Base-by-base conservation (phyloP, 2,113 vertebrate genomes). In the Lucifuga dentata region DNA sequence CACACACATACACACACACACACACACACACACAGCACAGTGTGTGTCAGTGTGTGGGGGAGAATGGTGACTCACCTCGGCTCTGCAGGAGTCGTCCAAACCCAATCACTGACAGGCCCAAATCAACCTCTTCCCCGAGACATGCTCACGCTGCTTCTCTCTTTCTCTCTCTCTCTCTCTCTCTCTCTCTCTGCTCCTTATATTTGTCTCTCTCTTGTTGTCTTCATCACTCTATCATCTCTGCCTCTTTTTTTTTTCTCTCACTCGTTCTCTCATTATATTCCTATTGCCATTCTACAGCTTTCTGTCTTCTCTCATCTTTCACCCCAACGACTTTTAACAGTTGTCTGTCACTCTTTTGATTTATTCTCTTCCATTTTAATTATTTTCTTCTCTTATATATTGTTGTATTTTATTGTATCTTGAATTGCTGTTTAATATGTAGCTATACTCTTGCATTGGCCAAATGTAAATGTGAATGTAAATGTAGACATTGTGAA, bases 61-160 rank as follows among this genome's bases (percentile, higher is more conserved):
- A 80, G 81, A 62, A 48, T 46, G 65, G 80, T 86, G 83, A 85
- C 60, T 90, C 87, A 89, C 78, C 81, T 74, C 44, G 3, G 33
- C 81, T 76, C 72, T 29, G 74, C 53, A 10, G 73, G 78, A 75
- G 56, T 21, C 55, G 39, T 39, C 78, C 71, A 87, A 81, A 78
- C 80, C 80, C 58, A 86, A 87, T 88, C 82, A 85, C 60, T 45
- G 38, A 59, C 50, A 51, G 80, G 63, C 63, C 70, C 57, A 73
- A 88, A 85, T 89, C 80, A 79, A 68, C 83, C 80, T 51, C 60
- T 24, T 20, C 48, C 66, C 44, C 57, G 75, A 77, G 85, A 84
- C 64, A 10, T 57, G 56, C 64, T 81, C 63, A 68, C 29, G 8
- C 51, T 58, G 40, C 24, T 17, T 35, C 40, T 56, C 24, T 44